Evolutionary conservation across 2,797 vertebrate species (phyloP), one percentile per base, ranked within the genome.

Genomic region (Hylomyscus alleni): DNA sequence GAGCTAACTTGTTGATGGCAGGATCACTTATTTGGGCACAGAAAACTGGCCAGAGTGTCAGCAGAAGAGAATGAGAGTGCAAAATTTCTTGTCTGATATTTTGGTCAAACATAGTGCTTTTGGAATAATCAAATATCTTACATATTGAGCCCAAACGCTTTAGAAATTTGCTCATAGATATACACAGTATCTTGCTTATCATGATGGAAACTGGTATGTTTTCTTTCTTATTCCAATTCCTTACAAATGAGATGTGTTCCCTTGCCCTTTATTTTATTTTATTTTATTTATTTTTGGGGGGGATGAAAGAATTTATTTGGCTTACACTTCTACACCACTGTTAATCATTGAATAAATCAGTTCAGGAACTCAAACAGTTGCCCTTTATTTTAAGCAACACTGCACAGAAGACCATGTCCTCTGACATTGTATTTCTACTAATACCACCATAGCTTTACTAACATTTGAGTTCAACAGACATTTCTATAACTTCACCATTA

Each of bases 21-120:
- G 26, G 7, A 89, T 82, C 7, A 50, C 24, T 62, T 72, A 54
- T 37, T 77, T 34, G 44, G 7, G 12, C 52, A 93, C 37, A 90
- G 37, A 95, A 94, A 89, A 58, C 29, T 89, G 78, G 67, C 52
- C 34, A 80, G 37, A 56, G 13, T 80, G 20, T 91, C 50, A 94
- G 44, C 31, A 88, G 24, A 62, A 75, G 11, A 89, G 50, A 91
- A 31, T 88, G 3, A 95, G 44, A 84, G 75, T 78, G 19, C 75
- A 78, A 60, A 87, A 56, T 83, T 93, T 96, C 81, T 96, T 54
- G 58, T 83, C 44, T 83, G 65, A 89, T 94, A 72, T 44, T 85
- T 47, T 31, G 31, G 24, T 69, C 19, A 91, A 62, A 52, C 58
- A 90, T 60, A 85, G 9, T 44, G 44, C 44, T 17, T 86, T 89